Conservation (phyloP, 2,797 vertebrate species). For the Lateolabrax maculatus region DNA sequence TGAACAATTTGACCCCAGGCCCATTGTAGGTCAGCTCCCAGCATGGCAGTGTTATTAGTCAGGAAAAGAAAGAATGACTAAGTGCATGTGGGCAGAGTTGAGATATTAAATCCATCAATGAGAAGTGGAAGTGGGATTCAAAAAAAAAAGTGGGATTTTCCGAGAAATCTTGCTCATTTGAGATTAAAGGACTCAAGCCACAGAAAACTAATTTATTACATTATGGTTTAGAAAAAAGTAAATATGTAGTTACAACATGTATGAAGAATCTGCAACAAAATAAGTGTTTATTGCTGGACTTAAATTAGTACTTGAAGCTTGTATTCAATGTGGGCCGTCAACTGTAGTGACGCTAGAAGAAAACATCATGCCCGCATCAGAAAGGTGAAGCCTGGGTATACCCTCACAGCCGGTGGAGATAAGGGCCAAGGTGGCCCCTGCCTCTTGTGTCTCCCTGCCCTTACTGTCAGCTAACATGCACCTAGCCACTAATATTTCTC, state of each 20-base stretch:
- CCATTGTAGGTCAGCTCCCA: slow-evolving; percentile 10
- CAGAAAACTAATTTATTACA: background rate
- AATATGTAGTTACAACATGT: background rate
- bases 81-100: slow-evolving; percentile 23
- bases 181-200: slow-evolving; percentile 11
- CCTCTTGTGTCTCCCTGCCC: slow-evolving; percentile 18
- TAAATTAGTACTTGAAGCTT: slow-evolving; percentile 1
- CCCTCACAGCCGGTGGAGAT: slow-evolving; percentile 40
- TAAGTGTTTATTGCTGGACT: background rate
- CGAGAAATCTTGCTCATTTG: slow-evolving; percentile 6
- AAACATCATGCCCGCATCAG: slow-evolving; percentile 49
- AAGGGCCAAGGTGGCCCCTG: slow-evolving; percentile 21
- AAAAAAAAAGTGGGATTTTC: slow-evolving; percentile 18
- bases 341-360: slow-evolving; percentile 3
- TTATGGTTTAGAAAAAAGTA: slow-evolving; percentile 5
- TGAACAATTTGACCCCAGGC: slow-evolving; percentile 1
- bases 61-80: slow-evolving; percentile 36
- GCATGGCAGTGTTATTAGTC: slow-evolving; percentile 34
- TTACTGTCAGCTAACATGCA: slow-evolving; percentile 29
- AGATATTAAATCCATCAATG: slow-evolving; percentile 8
- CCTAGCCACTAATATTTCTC: slow-evolving; percentile 35
- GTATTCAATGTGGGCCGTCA: slow-evolving; percentile 10
- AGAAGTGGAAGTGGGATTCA: background rate
- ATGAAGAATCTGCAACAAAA: background rate
- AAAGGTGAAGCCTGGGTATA: slow-evolving; percentile 43